Percentiles rank a stretch among this genome's conserved stretches.
Evolutionary conservation across 2,888 invertebrate species (phyloP).

Genomic region (Salpingus planirostris): DNA sequence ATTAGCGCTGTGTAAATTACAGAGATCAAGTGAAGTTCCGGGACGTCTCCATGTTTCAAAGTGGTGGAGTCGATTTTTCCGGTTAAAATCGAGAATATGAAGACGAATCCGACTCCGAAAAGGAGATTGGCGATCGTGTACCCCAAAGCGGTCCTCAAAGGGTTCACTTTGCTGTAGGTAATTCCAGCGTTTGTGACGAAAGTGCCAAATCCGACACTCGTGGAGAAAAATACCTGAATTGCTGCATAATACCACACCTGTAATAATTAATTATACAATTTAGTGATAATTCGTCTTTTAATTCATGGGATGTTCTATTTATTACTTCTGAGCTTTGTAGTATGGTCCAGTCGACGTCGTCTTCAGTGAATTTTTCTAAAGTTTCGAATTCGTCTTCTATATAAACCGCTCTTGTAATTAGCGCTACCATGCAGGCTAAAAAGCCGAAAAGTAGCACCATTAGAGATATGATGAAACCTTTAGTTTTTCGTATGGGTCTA

Average conservation of each 20-base stretch:
- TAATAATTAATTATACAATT: conserved; percentile 22
- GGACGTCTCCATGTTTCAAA: conserved; percentile 38
- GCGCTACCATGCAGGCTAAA: conserved; percentile 31
- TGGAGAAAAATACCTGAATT: conserved; percentile 56
- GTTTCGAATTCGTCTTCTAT: conserved; percentile 25
- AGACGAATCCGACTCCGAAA: conserved; percentile 50
- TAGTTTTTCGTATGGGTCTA: conserved; percentile 35
- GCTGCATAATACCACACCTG: conserved; percentile 55
- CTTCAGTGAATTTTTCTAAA: conserved; percentile 25
- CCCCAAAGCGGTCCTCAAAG: conserved; percentile 54
- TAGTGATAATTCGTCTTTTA: too few species aligned
- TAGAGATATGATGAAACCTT: conserved; percentile 35
- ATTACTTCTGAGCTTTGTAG: conserved; percentile 32
- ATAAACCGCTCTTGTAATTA: conserved; percentile 32
- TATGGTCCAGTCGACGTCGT: conserved; percentile 33
- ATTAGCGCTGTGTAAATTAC: conserved; percentile 51
- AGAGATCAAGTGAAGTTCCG: conserved; percentile 51
- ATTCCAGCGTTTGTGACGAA: conserved; percentile 56
- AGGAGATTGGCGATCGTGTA: conserved; percentile 49
- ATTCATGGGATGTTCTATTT: too few species aligned
- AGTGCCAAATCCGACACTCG: conserved; percentile 55
- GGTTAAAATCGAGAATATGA: conserved; percentile 46
- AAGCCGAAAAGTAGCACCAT: conserved; percentile 32
- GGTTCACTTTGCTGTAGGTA: conserved; percentile 54
- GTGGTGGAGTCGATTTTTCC: conserved; percentile 31